Percentiles rank a stretch among this genome's conserved stretches.
These are phyloP conservation scores for Loxodonta africana DNA, from an alignment of 2,113 vertebrate genomes.

Conservation along the genomic window DNA sequence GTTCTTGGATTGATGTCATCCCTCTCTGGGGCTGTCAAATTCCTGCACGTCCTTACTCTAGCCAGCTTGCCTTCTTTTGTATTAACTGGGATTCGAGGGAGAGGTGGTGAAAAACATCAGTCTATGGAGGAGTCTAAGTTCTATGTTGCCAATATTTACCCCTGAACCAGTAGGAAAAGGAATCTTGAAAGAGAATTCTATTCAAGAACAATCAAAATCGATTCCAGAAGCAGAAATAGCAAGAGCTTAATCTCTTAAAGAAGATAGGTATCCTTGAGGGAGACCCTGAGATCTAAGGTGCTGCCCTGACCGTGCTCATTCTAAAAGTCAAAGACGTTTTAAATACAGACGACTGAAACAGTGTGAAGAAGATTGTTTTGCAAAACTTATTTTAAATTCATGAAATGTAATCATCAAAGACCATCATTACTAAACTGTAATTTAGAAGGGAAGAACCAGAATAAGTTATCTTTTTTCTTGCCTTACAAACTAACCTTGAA, in stretches of 20 bases:
- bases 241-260: not conserved
- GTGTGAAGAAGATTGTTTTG: conserved; percentile 41
- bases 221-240: conserved; percentile 16
- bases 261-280: conserved; percentile 17
- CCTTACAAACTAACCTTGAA: conserved; percentile 46
- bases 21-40: not conserved
- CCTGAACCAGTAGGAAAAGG: not conserved
- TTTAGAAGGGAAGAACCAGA: conserved; percentile 24
- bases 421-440: conserved; percentile 35
- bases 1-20: too few relatives aligned
- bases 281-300: not conserved
- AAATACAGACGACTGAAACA: conserved; percentile 2
- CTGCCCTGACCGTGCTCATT: not conserved
- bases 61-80: not conserved
- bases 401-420: conserved; percentile 40
- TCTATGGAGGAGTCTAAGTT: not conserved
- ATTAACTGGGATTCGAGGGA: too few relatives aligned
- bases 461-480: not conserved
- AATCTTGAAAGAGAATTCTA: conserved; percentile 49
- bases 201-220: conserved; percentile 56
- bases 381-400: conserved; percentile 35
- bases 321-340: conserved; percentile 4
- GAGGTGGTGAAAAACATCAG: too few relatives aligned
- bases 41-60: not conserved
- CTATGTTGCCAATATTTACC: not conserved